Evolutionary conservation across 2,888 invertebrate genomes (phyloP).

Genomic region (Eristalinus aeneus): DNA sequence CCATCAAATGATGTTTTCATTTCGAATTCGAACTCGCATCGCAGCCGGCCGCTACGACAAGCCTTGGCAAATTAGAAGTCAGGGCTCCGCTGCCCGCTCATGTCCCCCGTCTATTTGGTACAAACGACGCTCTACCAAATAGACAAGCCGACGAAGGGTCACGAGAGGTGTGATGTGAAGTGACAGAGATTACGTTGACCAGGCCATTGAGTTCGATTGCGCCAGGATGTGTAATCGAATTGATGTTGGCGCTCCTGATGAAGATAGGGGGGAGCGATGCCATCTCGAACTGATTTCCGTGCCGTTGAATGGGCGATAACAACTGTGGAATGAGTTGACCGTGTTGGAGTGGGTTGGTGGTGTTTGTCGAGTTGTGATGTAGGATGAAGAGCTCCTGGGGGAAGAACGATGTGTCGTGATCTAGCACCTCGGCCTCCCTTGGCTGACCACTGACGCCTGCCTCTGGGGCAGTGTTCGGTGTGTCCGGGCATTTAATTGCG

Average conservation of each 20-base stretch:
- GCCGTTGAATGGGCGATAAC: conserved; percentile 34
- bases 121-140: not conserved
- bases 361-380: conserved; percentile 33
- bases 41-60: conserved; percentile 19
- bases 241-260: conserved; percentile 26
- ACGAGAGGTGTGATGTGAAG: not conserved
- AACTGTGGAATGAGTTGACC: conserved; percentile 40
- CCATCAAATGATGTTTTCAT: conserved; percentile 7
- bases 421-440: conserved; percentile 30
- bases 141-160: not conserved
- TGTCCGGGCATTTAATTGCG: conserved; percentile 23
- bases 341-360: not conserved
- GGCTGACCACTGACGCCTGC: conserved; percentile 24
- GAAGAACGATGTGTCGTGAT: conserved; percentile 1
- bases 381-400: not conserved
- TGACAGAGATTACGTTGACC: conserved; percentile 48
- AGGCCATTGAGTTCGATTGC: conserved; percentile 45
- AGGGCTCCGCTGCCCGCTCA: not conserved
- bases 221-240: conserved; percentile 38
- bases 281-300: conserved; percentile 39
- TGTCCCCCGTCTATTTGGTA: not conserved
- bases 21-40: not conserved
- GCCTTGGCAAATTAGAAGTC: conserved; percentile 13
- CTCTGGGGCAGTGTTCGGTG: not conserved
- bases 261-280: conserved; percentile 29